A percentile compares a stretch with the other conserved stretches of the same genome.
Conservation (phyloP, 2,113 vertebrate species). For the Origma solitaria region DNA sequence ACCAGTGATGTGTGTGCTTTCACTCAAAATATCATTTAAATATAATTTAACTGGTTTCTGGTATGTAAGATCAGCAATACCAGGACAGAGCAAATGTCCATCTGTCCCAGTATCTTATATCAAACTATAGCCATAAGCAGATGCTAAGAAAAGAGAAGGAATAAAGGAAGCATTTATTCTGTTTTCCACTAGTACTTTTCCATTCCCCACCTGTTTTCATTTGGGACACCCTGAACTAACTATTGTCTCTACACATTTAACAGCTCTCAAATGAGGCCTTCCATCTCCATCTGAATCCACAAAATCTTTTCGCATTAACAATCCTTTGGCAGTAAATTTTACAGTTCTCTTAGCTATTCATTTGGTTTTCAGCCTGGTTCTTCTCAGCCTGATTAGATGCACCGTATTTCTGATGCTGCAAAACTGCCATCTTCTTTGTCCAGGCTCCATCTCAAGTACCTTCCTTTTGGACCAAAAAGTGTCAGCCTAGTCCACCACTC, state of each 20-base stretch:
- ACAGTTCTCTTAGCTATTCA: background rate
- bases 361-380: background rate
- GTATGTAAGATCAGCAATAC: background rate
- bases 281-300: background rate
- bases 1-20: background rate
- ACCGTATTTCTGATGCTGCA: background rate
- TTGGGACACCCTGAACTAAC: background rate
- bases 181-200: background rate
- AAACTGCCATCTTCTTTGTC: background rate
- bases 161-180: slow-evolving; percentile 25
- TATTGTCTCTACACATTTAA: background rate
- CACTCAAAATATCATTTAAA: background rate
- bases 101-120: slow-evolving; percentile 34
- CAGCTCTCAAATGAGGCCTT: background rate
- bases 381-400: background rate
- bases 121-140: background rate
- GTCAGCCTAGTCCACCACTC: background rate
- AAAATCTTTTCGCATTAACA: background rate
- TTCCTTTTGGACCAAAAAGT: background rate
- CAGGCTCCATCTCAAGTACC: background rate
- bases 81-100: background rate
- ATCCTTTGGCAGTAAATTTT: background rate
- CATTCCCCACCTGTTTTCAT: background rate
- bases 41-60: background rate
- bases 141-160: background rate